These are phyloP conservation scores for Talpa occidentalis DNA, from an alignment of 2,113 vertebrate species.

Conservation along the genomic window DNA sequence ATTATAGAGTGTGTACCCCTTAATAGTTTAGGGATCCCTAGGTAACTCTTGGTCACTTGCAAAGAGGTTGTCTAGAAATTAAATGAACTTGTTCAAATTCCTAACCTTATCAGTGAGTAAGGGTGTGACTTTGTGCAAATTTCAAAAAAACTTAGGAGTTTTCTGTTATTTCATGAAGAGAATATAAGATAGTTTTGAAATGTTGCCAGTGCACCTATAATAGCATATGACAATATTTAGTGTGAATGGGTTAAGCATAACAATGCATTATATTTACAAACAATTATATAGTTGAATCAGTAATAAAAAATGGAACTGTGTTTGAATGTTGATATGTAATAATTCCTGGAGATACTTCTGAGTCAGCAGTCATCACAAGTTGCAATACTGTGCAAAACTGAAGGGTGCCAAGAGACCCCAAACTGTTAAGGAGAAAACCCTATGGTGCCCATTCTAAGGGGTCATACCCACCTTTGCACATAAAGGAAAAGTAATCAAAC, in stretches of 20 bases:
- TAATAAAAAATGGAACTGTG: neutral
- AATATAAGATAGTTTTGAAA: constrained; percentile 3
- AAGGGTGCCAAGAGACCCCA: too few species aligned
- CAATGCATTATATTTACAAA: neutral
- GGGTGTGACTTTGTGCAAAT: neutral
- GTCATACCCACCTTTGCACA: too few species aligned
- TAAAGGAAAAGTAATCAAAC: too few species aligned
- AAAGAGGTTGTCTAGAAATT: neutral
- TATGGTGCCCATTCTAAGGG: too few species aligned
- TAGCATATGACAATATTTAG: constrained; percentile 28
- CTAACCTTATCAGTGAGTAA: neutral
- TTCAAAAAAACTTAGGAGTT: too few species aligned
- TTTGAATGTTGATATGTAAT: constrained; percentile 1
- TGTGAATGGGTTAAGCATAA: neutral
- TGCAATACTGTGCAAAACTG: too few species aligned
- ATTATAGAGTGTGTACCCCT: too few species aligned
- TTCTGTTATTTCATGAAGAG: constrained; percentile 27
- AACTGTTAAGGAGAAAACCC: too few species aligned
- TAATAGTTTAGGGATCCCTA: too few species aligned
- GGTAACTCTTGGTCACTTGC: too few species aligned
- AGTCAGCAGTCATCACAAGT: neutral
- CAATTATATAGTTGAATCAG: neutral
- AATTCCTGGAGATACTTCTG: neutral
- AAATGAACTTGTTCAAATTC: constrained; percentile 19
- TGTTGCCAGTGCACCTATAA: constrained; percentile 20